A percentile compares a stretch with the other conserved stretches of the same genome.
Conservation (phyloP, 2,113 vertebrate species). For the Romanogobio albipinnatus region DNA sequence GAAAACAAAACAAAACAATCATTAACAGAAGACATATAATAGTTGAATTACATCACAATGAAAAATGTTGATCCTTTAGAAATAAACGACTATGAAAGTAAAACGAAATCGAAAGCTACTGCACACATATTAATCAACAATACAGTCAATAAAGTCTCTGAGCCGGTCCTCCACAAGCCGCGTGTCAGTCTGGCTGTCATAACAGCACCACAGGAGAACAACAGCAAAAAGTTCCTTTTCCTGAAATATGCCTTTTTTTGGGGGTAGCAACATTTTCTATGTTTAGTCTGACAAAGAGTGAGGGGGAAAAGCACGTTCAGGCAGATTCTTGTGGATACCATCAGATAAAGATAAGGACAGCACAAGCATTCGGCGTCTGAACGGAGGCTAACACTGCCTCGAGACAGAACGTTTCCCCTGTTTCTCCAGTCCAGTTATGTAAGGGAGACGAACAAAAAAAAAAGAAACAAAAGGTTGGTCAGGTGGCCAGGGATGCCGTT, state of each 20-base stretch:
- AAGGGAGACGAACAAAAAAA: neutral
- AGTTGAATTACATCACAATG: slow-evolving; percentile 69
- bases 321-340: slow-evolving; percentile 44
- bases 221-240: slow-evolving; percentile 67
- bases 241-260: slow-evolving; percentile 65
- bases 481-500: slow-evolving; percentile 47
- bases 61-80: slow-evolving; percentile 71
- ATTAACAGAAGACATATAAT: slow-evolving; percentile 57
- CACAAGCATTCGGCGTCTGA: slow-evolving; percentile 38
- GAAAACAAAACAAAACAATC: slow-evolving; percentile 63
- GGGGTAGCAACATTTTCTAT: slow-evolving; percentile 44
- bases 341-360: slow-evolving; percentile 31
- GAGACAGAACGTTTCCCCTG: slow-evolving; percentile 15
- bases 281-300: slow-evolving; percentile 35
- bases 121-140: slow-evolving; percentile 70
- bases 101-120: slow-evolving; percentile 76
- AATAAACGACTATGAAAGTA: slow-evolving; percentile 67
- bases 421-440: slow-evolving; percentile 39
- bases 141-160: slow-evolving; percentile 53
- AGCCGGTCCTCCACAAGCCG: slow-evolving; percentile 49
- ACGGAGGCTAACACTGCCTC: slow-evolving; percentile 44
- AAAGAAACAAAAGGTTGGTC: slow-evolving; percentile 20
- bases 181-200: slow-evolving; percentile 41
- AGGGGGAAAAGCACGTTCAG: slow-evolving; percentile 38
- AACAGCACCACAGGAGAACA: slow-evolving; percentile 60